Evolutionary conservation across 2,797 vertebrate genomes (phyloP), one percentile per base, ranked within the genome.

Genomic region (Gallirallus australis): DNA sequence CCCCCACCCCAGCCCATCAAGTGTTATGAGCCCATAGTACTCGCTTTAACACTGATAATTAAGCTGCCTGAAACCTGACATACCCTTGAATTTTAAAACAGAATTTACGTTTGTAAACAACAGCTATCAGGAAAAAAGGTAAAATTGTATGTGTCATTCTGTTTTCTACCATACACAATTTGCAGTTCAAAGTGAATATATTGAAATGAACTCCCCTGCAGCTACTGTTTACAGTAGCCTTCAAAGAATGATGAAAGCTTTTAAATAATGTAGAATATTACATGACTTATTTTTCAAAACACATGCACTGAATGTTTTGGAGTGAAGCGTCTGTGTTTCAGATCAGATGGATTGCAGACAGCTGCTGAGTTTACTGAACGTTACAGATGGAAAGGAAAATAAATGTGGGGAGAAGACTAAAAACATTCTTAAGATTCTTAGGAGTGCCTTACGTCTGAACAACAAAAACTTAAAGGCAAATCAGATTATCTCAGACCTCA

Each of bases 131-230:
- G 63, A 92, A 83, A 85, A 97, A 94, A 97, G 92, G 86, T 94
- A 97, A 93, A 94, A 95, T 87, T 82, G 66, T 45, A 60, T 60
- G 73, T 97, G 96, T 95, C 79, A 78, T 88, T 93, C 78, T 97
- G 71, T 96, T 97, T 98, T 97, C 91, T 96, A 76, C 85, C 31
- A 10, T 70, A 66, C 48, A 24, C 19, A 79, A 96, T 97, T 96
- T 95, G 93, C 95, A 94, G 85, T 97, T 97, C 95, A 97, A 97
- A 97, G 93, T 90, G 92, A 96, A 95, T 97, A 77, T 89, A 96
- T 97, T 96, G 95, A 96, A 97, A 96, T 70, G 68, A 97, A 92
- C 92, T 97, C 92, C 71, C 93, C 86, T 96, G 92, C 94, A 75
- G 82, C 79, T 97, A 92, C 96, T 96, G 96, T 97, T 96, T 96